These are phyloP conservation scores for Salpingus planirostris DNA, from an alignment of 2,888 invertebrate species.

Conservation along the genomic window DNA sequence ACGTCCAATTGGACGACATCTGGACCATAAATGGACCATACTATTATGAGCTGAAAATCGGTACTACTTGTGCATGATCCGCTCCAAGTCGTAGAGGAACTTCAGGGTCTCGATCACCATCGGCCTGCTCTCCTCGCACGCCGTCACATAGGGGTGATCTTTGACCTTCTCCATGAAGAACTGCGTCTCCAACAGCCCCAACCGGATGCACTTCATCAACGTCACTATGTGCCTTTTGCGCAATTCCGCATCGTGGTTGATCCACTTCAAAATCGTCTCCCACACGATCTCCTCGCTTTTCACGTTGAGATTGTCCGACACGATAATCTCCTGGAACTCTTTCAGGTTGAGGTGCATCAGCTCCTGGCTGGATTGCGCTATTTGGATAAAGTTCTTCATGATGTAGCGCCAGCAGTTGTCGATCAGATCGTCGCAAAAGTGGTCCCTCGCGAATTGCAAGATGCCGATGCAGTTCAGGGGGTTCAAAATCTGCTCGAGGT, in stretches of 20 bases:
- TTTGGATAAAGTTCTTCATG: slow-evolving; percentile 67
- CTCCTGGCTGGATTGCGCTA: slow-evolving; percentile 65
- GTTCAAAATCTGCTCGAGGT: slow-evolving; percentile 57
- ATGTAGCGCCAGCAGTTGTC: slow-evolving; percentile 45
- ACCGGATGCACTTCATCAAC: slow-evolving; percentile 69
- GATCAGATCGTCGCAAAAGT: slow-evolving; percentile 65
- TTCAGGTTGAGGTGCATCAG: slow-evolving; percentile 61
- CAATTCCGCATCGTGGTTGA: slow-evolving; percentile 63
- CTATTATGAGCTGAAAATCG: too few relatives aligned
- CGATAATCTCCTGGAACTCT: slow-evolving; percentile 67
- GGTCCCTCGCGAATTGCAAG: slow-evolving; percentile 71
- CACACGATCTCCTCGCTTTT: slow-evolving; percentile 82
- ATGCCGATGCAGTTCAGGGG: slow-evolving; percentile 78
- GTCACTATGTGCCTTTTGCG: slow-evolving; percentile 69
- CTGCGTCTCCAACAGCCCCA: slow-evolving; percentile 77
- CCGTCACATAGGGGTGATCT: slow-evolving; percentile 76
- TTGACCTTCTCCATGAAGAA: slow-evolving; percentile 87
- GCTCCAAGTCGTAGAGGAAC: slow-evolving; percentile 86
- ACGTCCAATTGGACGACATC: too few relatives aligned
- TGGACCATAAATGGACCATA: too few relatives aligned
- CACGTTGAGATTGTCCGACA: slow-evolving; percentile 77
- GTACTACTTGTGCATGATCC: slow-evolving; percentile 60
- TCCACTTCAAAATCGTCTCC: slow-evolving; percentile 82
- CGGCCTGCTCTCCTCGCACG: slow-evolving; percentile 75
- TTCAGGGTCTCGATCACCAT: slow-evolving; percentile 85